Percentiles rank a stretch among this genome's conserved stretches.
Conservation (phyloP, 2,113 vertebrate genomes). For the Onychorhynchus coronatus region DNA sequence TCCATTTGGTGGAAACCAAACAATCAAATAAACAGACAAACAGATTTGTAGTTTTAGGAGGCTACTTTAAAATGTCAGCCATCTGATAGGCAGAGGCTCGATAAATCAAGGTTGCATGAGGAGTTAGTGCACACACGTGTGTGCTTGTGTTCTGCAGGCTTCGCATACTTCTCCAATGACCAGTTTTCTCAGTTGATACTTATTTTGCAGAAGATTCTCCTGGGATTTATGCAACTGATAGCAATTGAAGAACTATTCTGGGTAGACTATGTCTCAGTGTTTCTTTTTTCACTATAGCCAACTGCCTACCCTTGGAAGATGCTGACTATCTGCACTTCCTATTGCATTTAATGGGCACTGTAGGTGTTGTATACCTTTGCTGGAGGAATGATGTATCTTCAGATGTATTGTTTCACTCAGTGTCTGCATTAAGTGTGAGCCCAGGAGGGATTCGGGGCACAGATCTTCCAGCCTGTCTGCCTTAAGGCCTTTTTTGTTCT, state of each 20-base stretch:
- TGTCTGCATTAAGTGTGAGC: background rate
- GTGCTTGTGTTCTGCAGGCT: constrained; percentile 49
- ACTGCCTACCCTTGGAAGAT: background rate
- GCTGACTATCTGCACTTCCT: background rate
- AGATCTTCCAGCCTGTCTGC: background rate
- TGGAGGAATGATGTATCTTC: background rate
- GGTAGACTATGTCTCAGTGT: background rate
- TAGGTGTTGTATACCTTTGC: background rate
- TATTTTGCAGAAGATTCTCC: constrained; percentile 69
- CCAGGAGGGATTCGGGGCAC: background rate
- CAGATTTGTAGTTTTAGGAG: background rate
- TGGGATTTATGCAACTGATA: constrained; percentile 68
- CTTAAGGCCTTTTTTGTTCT: background rate
- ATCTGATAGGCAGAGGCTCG: constrained; percentile 64
- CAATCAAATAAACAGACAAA: background rate
- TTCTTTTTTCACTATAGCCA: background rate
- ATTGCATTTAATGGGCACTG: background rate
- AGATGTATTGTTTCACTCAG: background rate
- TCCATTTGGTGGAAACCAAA: background rate
- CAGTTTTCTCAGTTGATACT: constrained; percentile 59
- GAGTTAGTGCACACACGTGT: background rate
- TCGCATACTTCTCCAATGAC: constrained; percentile 71
- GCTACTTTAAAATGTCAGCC: constrained; percentile 44
- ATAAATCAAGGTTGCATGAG: constrained; percentile 57
- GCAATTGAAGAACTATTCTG: constrained; percentile 58